Percentiles rank a stretch among this genome's conserved stretches.
Conservation (phyloP, 2,113 vertebrate genomes). For the Dascyllus trimaculatus region DNA sequence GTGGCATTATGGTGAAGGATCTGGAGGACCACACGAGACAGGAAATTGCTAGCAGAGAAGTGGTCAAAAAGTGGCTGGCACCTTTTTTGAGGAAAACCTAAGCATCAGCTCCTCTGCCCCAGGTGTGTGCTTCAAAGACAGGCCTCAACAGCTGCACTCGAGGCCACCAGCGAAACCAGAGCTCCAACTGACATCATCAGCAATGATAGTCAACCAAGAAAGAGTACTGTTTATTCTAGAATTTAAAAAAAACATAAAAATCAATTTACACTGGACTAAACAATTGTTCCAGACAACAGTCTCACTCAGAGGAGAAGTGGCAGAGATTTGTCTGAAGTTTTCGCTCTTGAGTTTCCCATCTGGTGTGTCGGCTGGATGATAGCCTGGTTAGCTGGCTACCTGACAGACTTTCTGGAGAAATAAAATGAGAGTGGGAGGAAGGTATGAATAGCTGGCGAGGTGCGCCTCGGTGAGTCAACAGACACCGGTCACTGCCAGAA, state of each 20-base stretch:
- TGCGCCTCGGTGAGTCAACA: conserved; percentile 70
- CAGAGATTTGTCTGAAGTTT: conserved; percentile 10
- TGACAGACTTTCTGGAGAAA: conserved; percentile 56
- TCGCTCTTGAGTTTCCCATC: conserved; percentile 40
- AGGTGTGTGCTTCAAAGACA: background rate
- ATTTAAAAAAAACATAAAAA: too few species aligned
- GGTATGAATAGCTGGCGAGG: conserved; percentile 69
- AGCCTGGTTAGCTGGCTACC: conserved; percentile 40
- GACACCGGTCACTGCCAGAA: conserved; percentile 38
- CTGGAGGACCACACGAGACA: background rate
- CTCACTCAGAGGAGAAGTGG: background rate
- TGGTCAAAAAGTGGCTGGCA: background rate
- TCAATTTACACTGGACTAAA: conserved; percentile 3
- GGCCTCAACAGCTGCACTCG: background rate
- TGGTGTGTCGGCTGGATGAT: conserved; percentile 22
- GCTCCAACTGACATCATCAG: background rate
- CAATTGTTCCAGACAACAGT: background rate
- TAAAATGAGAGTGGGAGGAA: conserved; percentile 65
- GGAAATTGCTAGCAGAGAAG: background rate
- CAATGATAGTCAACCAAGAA: background rate
- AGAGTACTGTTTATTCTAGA: background rate
- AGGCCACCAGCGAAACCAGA: background rate
- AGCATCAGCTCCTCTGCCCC: background rate
- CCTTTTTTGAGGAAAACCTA: background rate
- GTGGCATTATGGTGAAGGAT: background rate